Percentiles rank a stretch among this genome's conserved stretches.
These are phyloP conservation scores for Chiloscyllium plagiosum DNA, from an alignment of 2,113 vertebrate species.

Conservation along the genomic window DNA sequence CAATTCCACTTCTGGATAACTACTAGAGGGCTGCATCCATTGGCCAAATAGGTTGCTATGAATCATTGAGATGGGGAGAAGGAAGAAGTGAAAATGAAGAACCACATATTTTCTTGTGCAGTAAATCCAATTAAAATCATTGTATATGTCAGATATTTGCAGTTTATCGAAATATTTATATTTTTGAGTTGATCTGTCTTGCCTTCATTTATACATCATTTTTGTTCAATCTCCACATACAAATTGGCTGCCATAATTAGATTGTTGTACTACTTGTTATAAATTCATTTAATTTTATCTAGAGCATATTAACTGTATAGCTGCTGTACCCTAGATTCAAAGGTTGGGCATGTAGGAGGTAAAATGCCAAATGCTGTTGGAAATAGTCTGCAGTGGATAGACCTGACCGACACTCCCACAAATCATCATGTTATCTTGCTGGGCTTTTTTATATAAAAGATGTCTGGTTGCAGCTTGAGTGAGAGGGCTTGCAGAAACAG, in stretches of 20 bases:
- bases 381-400: background rate
- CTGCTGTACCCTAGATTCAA: background rate
- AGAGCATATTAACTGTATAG: background rate
- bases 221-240: slow-evolving; percentile 31
- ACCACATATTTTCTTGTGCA: background rate
- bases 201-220: background rate
- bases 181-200: slow-evolving; percentile 22
- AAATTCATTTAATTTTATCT: background rate
- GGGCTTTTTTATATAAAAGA: background rate
- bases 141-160: background rate
- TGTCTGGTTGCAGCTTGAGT: background rate
- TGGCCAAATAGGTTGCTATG: background rate
- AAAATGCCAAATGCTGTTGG: background rate
- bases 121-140: background rate
- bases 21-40: background rate
- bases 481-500: background rate
- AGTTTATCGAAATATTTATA: slow-evolving; percentile 2
- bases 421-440: background rate
- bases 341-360: background rate
- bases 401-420: background rate
- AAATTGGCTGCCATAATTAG: background rate
- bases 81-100: slow-evolving; percentile 27
- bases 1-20: background rate
- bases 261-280: background rate
- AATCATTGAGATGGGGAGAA: background rate